Evolutionary conservation across 2,888 invertebrate species (phyloP).

Genomic region (Doris montereyensis): DNA sequence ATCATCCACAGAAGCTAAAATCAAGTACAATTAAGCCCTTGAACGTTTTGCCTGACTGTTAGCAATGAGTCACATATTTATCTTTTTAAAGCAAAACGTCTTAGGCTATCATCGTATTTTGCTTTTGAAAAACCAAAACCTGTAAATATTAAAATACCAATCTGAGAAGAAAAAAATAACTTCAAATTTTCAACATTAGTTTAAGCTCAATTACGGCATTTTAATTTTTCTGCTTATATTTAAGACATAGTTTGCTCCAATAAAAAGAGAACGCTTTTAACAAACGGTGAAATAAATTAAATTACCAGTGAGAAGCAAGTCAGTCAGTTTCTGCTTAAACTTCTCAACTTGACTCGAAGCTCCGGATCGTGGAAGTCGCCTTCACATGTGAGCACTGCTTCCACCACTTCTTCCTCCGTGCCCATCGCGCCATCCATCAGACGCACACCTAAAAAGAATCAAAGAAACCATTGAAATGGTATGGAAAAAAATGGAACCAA

Average conservation of each 20-base stretch:
- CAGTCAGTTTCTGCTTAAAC: constrained; percentile 84
- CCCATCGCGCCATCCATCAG: constrained; percentile 65
- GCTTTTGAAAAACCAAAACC: background rate
- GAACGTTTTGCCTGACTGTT: too few relatives aligned
- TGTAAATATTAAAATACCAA: background rate
- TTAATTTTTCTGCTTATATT: background rate
- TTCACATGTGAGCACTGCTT: constrained; percentile 91
- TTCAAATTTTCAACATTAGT: background rate
- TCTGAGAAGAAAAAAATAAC: background rate
- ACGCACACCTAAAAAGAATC: constrained; percentile 51
- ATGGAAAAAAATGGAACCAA: too few relatives aligned
- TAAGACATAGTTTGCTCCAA: too few relatives aligned
- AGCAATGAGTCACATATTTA: too few relatives aligned
- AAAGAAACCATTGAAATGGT: background rate
- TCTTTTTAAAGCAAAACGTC: too few relatives aligned
- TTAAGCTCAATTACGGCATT: background rate
- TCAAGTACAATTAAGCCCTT: too few relatives aligned
- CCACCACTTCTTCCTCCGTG: constrained; percentile 76
- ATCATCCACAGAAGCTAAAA: too few relatives aligned
- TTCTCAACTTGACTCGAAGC: constrained; percentile 86
- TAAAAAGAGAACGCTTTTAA: background rate
- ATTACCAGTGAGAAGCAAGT: constrained; percentile 85
- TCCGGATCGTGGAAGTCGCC: constrained; percentile 91
- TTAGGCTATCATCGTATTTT: background rate
- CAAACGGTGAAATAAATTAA: background rate